Conservation (phyloP, 2,888 invertebrate genomes). For the Chesias legatella region DNA sequence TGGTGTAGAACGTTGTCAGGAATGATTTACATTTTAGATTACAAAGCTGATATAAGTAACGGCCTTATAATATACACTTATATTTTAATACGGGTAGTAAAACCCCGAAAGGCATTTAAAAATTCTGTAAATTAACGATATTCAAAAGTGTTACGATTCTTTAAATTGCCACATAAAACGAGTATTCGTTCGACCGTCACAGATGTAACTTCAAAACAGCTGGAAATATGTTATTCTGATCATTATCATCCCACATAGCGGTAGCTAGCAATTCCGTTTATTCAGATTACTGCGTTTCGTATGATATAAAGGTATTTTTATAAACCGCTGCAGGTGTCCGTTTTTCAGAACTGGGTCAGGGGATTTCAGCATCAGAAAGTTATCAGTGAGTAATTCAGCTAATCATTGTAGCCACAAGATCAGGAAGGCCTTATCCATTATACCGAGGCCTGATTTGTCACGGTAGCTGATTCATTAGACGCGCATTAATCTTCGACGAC, state of each 20-base stretch:
- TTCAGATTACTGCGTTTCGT: too few species aligned
- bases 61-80: too few species aligned
- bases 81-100: constrained; percentile 16
- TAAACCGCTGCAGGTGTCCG: constrained; percentile 5
- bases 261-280: constrained; percentile 29
- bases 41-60: constrained; percentile 20
- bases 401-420: constrained; percentile 61
- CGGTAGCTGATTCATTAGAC: constrained; percentile 72
- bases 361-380: constrained; percentile 43
- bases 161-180: background rate
- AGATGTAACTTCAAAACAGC: constrained; percentile 10
- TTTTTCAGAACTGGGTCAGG: constrained; percentile 12
- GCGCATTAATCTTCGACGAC: constrained; percentile 60
- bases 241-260: constrained; percentile 37
- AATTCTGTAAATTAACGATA: constrained; percentile 10
- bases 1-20: constrained; percentile 26
- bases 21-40: constrained; percentile 54
- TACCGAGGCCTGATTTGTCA: constrained; percentile 69
- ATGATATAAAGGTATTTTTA: constrained; percentile 4
- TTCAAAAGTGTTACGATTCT: background rate
- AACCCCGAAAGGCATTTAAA: constrained; percentile 19
- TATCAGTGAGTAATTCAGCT: constrained; percentile 48
- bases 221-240: constrained; percentile 29
- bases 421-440: constrained; percentile 66
- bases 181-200: constrained; percentile 2